A percentile compares a stretch with the other conserved stretches of the same genome.
Evolutionary conservation across 2,797 vertebrate species (phyloP).

Genomic region (Peromyscus eremicus): DNA sequence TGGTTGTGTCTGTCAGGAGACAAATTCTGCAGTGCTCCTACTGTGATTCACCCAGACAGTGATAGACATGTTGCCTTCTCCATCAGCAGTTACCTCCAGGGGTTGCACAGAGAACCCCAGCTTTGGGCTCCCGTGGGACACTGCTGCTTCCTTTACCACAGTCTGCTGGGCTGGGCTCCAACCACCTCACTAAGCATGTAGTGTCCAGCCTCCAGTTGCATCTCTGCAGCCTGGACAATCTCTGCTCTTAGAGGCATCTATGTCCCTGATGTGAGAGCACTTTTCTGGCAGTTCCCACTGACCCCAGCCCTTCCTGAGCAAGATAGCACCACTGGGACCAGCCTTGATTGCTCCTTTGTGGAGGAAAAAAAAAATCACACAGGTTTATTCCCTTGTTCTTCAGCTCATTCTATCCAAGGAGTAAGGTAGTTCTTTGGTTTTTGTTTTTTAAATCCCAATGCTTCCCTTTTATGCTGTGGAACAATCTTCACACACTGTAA

Average conservation of each 20-base stretch:
- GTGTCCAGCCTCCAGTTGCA: neutral
- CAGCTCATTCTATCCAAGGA: neutral
- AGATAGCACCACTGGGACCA: neutral
- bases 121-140: neutral
- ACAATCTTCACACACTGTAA: no score
- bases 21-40: no score
- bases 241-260: neutral
- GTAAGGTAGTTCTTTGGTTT: neutral
- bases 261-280: no score
- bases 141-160: neutral
- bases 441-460: neutral
- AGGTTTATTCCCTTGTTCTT: neutral
- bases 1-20: neutral
- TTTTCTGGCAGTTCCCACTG: neutral
- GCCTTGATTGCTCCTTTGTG: neutral
- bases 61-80: neutral
- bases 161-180: neutral
- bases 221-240: no score
- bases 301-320: neutral
- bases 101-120: neutral
- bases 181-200: neutral
- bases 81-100: neutral
- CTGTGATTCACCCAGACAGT: neutral
- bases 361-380: no score
- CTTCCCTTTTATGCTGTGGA: neutral